Percentiles rank a stretch among this genome's conserved stretches.
Conservation (phyloP, 1,140 invertebrate genomes). For the Calephelis virginiensis region DNA sequence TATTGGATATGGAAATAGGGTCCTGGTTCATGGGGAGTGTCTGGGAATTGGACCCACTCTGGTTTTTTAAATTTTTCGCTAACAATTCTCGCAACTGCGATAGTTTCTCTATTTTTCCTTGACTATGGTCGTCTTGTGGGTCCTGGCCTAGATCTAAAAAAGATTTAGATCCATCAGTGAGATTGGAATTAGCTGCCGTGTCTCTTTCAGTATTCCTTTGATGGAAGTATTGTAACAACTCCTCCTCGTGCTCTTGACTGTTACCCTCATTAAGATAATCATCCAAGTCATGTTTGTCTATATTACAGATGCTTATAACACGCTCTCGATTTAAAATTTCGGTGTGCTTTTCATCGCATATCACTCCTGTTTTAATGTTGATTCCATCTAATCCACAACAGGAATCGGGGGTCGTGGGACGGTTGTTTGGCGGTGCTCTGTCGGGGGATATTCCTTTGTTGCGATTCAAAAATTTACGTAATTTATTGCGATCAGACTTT, state of each 20-base stretch:
- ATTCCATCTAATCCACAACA: constrained; percentile 71
- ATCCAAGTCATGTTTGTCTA: constrained; percentile 87
- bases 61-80: constrained; percentile 82
- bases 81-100: constrained; percentile 85
- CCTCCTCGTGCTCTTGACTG: constrained; percentile 89
- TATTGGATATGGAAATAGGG: constrained; percentile 31
- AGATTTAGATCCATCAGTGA: constrained; percentile 39
- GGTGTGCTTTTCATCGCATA: constrained; percentile 72
- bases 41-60: constrained; percentile 59
- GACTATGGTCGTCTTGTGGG: constrained; percentile 68
- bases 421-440: constrained; percentile 40
- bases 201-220: constrained; percentile 70
- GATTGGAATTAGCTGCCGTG: constrained; percentile 29
- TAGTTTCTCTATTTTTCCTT: constrained; percentile 81
- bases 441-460: constrained; percentile 41
- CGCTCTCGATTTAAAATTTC: constrained; percentile 80
- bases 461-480: constrained; percentile 40
- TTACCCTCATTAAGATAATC: constrained; percentile 89
- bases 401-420: constrained; percentile 51
- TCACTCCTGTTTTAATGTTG: constrained; percentile 67
- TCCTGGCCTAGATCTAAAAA: constrained; percentile 73
- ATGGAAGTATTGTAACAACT: constrained; percentile 88
- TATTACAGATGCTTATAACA: constrained; percentile 84
- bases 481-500: constrained; percentile 48
- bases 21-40: constrained; percentile 39